Evolutionary conservation across 2,113 vertebrate genomes (phyloP).

Genomic region (Mus pahari): DNA sequence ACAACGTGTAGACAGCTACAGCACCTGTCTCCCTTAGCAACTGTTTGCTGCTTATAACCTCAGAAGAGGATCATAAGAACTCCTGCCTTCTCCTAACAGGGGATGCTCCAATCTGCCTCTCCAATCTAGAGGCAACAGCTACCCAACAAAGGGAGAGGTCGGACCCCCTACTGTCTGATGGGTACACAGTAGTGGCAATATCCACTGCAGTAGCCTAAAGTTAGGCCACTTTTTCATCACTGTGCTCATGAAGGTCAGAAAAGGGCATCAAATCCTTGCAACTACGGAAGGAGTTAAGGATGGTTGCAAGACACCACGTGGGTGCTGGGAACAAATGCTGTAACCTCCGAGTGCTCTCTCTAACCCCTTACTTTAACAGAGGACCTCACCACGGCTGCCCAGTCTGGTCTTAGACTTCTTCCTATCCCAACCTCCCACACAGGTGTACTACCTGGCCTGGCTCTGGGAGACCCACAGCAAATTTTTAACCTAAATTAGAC

Average conservation of each 20-base stretch:
- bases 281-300: background rate
- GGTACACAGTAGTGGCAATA: background rate
- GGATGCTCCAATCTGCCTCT: background rate
- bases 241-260: background rate
- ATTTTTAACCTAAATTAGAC: background rate
- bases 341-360: background rate
- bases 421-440: no score
- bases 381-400: background rate
- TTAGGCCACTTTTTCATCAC: background rate
- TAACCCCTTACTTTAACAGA: background rate
- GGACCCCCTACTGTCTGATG: background rate
- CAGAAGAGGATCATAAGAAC: background rate
- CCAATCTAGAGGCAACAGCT: background rate
- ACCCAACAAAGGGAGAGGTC: background rate
- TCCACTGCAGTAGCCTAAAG: background rate
- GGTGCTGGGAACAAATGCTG: background rate
- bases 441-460: background rate
- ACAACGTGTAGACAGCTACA: background rate
- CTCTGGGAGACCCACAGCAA: background rate
- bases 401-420: background rate
- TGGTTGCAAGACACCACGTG: background rate
- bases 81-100: background rate
- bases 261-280: background rate
- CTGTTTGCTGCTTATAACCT: background rate
- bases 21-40: background rate